A percentile compares a stretch with the other conserved stretches of the same genome.
These are phyloP conservation scores for Caloenas nicobarica DNA, from an alignment of 2,113 vertebrate genomes.

Conservation along the genomic window DNA sequence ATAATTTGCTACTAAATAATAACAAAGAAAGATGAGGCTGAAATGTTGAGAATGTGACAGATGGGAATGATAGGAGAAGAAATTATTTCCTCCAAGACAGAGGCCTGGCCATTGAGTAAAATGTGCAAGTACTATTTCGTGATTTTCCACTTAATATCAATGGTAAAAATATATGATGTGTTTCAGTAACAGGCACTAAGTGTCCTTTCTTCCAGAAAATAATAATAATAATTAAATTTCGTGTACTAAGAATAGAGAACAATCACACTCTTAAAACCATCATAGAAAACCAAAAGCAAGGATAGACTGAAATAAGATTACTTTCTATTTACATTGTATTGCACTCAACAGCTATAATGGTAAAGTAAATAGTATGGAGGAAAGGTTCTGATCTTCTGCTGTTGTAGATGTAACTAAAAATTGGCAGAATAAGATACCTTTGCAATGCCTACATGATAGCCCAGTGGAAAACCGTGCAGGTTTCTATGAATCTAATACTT, in stretches of 20 bases:
- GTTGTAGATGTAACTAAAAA: neutral
- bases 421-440: neutral
- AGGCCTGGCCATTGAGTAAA: neutral
- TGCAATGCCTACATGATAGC: neutral
- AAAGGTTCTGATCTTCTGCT: neutral
- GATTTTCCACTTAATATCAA: neutral
- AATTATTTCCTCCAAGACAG: neutral
- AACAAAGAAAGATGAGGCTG: neutral
- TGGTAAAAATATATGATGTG: neutral
- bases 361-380: neutral
- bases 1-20: neutral
- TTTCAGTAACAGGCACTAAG: neutral
- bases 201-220: neutral
- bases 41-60: neutral
- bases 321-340: neutral
- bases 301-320: neutral
- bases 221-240: neutral
- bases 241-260: neutral
- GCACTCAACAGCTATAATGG: neutral
- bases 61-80: neutral
- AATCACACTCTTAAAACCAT: neutral
- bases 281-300: neutral
- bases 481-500: neutral
- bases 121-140: neutral
- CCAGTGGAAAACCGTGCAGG: fast-evolving